A percentile compares a stretch with the other conserved stretches of the same genome.
These are phyloP conservation scores for Taeniopygia guttata DNA, from an alignment of 2,797 vertebrate genomes.

Conservation along the genomic window DNA sequence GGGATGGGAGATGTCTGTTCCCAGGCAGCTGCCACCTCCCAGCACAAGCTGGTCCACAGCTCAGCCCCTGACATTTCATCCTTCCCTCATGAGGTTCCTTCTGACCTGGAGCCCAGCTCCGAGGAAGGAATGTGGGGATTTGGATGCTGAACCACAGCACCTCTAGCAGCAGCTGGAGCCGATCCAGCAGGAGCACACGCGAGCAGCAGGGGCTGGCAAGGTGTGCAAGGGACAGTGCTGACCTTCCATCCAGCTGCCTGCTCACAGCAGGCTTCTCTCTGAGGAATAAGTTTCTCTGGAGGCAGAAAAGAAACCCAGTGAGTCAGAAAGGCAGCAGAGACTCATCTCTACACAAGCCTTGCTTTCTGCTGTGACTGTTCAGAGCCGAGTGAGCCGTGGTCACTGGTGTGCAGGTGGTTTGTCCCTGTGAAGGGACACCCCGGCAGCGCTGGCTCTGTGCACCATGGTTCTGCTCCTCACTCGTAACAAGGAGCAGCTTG, in stretches of 20 bases:
- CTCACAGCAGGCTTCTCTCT: background rate
- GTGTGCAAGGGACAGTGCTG: background rate
- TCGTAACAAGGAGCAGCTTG: background rate
- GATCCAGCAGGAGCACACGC: background rate
- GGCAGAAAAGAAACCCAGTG: background rate
- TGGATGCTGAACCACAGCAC: background rate
- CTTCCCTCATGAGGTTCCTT: background rate
- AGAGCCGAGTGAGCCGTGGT: background rate
- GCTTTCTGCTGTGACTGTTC: background rate
- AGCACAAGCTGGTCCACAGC: background rate
- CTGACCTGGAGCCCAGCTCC: background rate
- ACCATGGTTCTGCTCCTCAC: background rate
- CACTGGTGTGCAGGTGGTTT: background rate
- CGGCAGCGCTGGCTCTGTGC: background rate
- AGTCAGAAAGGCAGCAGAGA: background rate
- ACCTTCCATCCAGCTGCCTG: background rate
- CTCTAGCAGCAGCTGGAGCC: background rate
- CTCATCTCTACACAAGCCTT: background rate
- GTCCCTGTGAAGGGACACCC: background rate
- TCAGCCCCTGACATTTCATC: background rate
- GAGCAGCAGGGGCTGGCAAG: background rate
- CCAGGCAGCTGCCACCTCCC: background rate
- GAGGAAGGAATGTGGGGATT: background rate
- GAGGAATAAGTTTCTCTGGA: background rate
- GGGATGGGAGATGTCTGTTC: accelerated